Percentiles rank a stretch among this genome's conserved stretches.
phyloP scores from a whole-genome alignment of 2,797 vertebrate genomes.

The Sebastes cheni region DNA sequence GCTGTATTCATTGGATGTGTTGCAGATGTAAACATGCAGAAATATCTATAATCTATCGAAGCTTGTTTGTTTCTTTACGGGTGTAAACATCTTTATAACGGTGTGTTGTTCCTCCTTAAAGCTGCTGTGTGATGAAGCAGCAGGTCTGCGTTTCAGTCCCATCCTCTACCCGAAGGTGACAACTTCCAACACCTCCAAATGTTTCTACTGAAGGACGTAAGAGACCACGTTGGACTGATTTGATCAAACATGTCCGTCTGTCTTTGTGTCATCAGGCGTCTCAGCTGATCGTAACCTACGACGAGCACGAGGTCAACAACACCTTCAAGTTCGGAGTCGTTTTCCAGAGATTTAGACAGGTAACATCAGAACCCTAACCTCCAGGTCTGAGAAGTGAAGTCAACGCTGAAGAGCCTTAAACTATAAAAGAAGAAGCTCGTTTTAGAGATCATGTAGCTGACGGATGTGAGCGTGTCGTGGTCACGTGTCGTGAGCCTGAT shows the following conservation, averaged over 20 bases:
- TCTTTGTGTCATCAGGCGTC: conserved; percentile 82
- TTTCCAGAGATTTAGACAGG: conserved; percentile 92
- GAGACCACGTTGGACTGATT: too few relatives aligned
- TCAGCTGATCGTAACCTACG: conserved; percentile 90
- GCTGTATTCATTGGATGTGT: too few relatives aligned
- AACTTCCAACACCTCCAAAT: fast-evolving
- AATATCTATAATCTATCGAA: too few relatives aligned
- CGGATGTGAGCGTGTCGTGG: not conserved
- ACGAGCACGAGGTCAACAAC: conserved; percentile 94
- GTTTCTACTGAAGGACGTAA: not conserved
- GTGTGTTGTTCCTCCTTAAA: conserved; percentile 43
- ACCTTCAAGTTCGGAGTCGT: conserved; percentile 96
- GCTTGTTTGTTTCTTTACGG: too few relatives aligned
- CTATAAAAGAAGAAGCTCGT: too few relatives aligned
- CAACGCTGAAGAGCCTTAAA: too few relatives aligned
- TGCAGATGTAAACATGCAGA: too few relatives aligned
- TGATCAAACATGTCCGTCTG: not conserved
- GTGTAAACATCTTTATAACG: too few relatives aligned
- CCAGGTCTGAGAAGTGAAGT: too few relatives aligned
- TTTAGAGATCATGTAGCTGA: too few relatives aligned
- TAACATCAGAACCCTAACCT: conserved; percentile 35
- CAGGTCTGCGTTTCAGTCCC: conserved; percentile 88
- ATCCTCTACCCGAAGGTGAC: conserved; percentile 91
- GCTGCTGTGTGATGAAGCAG: conserved; percentile 91
- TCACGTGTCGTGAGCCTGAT: not conserved